Evolutionary conservation across 2,113 vertebrate species (phyloP).

Genomic region (Physeter macrocephalus): DNA sequence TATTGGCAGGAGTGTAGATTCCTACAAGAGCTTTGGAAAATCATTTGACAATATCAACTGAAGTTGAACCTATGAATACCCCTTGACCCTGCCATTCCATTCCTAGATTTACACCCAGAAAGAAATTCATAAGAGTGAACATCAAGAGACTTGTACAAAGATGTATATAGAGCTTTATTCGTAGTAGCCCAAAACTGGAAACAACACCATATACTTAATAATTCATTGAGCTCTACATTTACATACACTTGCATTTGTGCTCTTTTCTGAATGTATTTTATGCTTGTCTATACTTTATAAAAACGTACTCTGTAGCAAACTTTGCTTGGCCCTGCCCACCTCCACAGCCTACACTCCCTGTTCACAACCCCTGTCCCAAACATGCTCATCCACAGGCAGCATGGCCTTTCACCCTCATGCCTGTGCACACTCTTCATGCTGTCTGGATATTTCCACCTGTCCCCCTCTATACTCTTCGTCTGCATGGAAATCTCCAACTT

Average conservation of each 20-base stretch:
- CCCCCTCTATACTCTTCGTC: background rate
- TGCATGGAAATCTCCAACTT: background rate
- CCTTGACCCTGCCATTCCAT: background rate
- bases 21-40: background rate
- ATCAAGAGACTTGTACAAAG: background rate
- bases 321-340: background rate
- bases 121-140: background rate
- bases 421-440: background rate
- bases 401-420: background rate
- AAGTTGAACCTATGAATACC: background rate
- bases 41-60: background rate
- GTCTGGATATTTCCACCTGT: accelerated
- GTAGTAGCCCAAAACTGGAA: background rate
- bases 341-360: background rate
- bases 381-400: too few species aligned
- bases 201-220: background rate
- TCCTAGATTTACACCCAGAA: background rate
- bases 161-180: background rate
- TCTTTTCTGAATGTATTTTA: background rate
- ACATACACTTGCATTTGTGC: background rate
- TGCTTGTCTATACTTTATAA: background rate
- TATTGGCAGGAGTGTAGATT: background rate
- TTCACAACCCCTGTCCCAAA: too few species aligned
- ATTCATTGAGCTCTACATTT: background rate
- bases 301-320: background rate